phyloP scores from a whole-genome alignment of 2,888 invertebrate species.

The Diloba caeruleocephala region DNA sequence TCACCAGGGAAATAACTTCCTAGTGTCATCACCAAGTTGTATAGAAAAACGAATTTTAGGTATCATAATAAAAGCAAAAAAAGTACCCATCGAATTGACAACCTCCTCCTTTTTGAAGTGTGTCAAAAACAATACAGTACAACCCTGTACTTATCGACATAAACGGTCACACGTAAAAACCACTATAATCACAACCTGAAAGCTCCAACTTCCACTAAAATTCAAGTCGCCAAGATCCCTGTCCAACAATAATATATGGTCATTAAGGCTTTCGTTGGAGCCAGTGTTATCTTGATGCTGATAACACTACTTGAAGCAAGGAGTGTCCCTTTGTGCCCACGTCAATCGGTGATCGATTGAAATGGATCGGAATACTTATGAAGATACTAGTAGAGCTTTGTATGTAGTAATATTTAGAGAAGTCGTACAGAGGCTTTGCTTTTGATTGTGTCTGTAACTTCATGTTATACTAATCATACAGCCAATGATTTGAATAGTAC shows the following conservation, averaged over 20 bases:
- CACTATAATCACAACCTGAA: conserved; percentile 35
- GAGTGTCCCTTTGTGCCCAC: conserved; percentile 72
- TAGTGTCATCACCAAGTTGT: no score
- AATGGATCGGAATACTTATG: conserved; percentile 57
- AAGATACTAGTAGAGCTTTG: conserved; percentile 54
- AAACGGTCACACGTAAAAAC: conserved; percentile 35
- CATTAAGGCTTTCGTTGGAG: conserved; percentile 40
- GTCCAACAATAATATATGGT: conserved; percentile 45
- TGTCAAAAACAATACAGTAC: no score
- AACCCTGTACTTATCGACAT: conserved; percentile 38
- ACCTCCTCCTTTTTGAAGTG: no score
- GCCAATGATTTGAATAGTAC: no score
- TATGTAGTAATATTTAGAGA: conserved; percentile 26
- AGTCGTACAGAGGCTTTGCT: conserved; percentile 3
- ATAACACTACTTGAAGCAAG: conserved; percentile 66
- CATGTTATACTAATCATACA: no score
- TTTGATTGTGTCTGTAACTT: conserved; percentile 2
- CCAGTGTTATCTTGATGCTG: conserved; percentile 66
- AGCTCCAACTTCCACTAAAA: conserved; percentile 35
- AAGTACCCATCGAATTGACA: no score
- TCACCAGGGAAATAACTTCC: no score
- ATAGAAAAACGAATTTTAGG: no score
- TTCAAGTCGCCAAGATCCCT: conserved; percentile 32
- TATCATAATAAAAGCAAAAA: no score
- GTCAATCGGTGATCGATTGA: conserved; percentile 75